Base-by-base conservation (phyloP, 2,113 vertebrate species). In the Genyomyrus donnyi region DNA sequence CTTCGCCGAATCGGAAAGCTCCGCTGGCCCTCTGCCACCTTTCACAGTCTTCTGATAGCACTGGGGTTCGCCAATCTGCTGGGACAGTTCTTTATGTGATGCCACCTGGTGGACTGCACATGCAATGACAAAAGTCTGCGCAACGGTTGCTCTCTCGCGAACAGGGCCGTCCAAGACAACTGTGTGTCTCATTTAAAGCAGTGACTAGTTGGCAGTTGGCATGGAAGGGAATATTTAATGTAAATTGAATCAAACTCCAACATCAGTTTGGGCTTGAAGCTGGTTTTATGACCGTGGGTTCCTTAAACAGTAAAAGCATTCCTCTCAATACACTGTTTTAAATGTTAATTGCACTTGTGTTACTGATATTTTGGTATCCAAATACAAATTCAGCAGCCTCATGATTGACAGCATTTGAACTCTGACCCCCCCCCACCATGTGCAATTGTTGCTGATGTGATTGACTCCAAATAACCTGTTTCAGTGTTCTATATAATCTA, bases 31-130 rank as follows among this genome's bases (percentile, higher is more conserved):
- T 95, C 97, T 0, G 92, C 94, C 85, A 70, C 97, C 91, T 95
- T 97, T 91, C 98, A 99, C 90, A 56, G 96, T 91, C 94, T 96
- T 87, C 96, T 99, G 90, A 97, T 99, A 62, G 8, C 98, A 66
- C 94, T 99, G 90, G 98, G 98, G 50, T 17, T 97, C 62, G 96
- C 95, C 93, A 99, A 99, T 94, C 92, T 99, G 88, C 58, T 97
- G 70, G 97, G 95, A 93, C 98, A 99, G 94, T 98, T 99, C 93
- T 95, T 98, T 92, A 97, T 98, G 97, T 99, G 96, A 96, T 17
- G 19, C 70, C 48, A 13, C 90, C n/a, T 56, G 24, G 24, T 45
- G 86, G 83, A 56, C 11, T 0, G 13, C 10, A 2, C 19, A 46
- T 10, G 88, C 46, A n/a, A 3, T 50, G 62, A 45, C 27, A 45